Percentiles rank a stretch among this genome's conserved stretches.
phyloP scores from a whole-genome alignment of 2,113 vertebrate species.

The rat (Rattus norvegicus) region GRCr8 NC_086021.1:106440501-106441000 shows the following conservation, averaged over 20 bases:
- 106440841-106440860: background rate
- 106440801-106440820: background rate
- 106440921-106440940: background rate
- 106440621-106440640: slow-evolving; percentile 64
- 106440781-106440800: background rate
- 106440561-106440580: slow-evolving; percentile 59
- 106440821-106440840: background rate
- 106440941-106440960: background rate
- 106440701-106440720: background rate
- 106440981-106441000: background rate
- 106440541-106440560: slow-evolving; percentile 67
- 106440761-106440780: background rate
- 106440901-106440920: background rate
- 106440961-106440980: background rate
- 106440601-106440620: slow-evolving; percentile 69
- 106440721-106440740: background rate
- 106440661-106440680: background rate
- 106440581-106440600: slow-evolving; percentile 62
- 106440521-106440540: slow-evolving; percentile 54
- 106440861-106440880: background rate
- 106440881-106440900: background rate
- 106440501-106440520: slow-evolving; percentile 42
- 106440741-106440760: background rate
- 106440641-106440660: slow-evolving; percentile 35
- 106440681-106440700: background rate